A percentile compares a stretch with the other conserved stretches of the same genome.
Conservation (phyloP, 2,113 vertebrate species). For the Triplophysa tibetana region DNA sequence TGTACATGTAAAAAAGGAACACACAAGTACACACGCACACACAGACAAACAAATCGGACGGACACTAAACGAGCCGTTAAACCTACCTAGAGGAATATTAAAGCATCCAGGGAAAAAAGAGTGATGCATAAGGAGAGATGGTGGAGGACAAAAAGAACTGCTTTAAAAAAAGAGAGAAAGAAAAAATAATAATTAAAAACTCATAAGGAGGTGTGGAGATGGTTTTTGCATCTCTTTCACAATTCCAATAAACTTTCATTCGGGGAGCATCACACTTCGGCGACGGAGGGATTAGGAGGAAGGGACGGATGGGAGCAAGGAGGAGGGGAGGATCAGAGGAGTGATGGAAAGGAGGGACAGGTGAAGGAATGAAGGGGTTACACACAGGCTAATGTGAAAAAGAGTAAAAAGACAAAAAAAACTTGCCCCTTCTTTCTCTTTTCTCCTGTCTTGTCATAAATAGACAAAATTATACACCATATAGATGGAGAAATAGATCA, state of each 20-base stretch:
- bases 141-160: conserved; percentile 65
- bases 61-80: conserved; percentile 53
- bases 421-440: conserved; percentile 62
- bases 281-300: background rate
- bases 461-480: conserved; percentile 77
- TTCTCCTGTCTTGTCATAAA: conserved; percentile 69
- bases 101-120: conserved; percentile 77
- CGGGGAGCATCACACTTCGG: conserved; percentile 64
- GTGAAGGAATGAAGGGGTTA: conserved; percentile 59
- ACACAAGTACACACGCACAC: conserved; percentile 54
- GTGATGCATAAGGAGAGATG: conserved; percentile 66
- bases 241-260: conserved; percentile 70
- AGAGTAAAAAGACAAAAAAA: conserved; percentile 45
- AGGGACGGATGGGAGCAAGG: conserved; percentile 24
- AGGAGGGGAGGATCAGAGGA: conserved; percentile 35
- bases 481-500: conserved; percentile 82
- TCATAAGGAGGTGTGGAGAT: conserved; percentile 60
- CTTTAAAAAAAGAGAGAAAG: conserved; percentile 63
- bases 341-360: conserved; percentile 50
- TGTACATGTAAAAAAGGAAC: conserved; percentile 46
- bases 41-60: conserved; percentile 49
- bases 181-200: conserved; percentile 57
- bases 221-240: conserved; percentile 63
- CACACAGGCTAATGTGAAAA: conserved; percentile 52
- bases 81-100: conserved; percentile 65